Evolutionary conservation across 2,888 invertebrate species (phyloP), one percentile per base, ranked within the genome.

Genomic region (Helleia helle): DNA sequence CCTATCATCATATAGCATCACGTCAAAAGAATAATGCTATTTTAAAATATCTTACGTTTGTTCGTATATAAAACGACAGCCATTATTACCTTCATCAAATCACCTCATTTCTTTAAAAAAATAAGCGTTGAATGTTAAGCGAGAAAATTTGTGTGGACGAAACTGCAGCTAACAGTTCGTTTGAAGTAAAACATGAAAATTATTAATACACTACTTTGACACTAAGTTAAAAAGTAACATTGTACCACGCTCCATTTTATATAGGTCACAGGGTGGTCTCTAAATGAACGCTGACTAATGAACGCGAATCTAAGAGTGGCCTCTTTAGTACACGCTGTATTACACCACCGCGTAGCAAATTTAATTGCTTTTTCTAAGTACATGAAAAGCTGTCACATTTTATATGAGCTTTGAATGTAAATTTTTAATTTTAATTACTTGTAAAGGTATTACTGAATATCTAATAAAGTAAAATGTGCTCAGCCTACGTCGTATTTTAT

Each of bases 271-370:
- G 56, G 45, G 48, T 50, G 49, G 52, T 49, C 48, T 55, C 51
- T 48, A 59, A 56, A 56, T 53, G 55, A 55, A 52, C 51, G 58
- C 48, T 42, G 52, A 53, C 55, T 56, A 59, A 59, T 59, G 55
- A 59, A 58, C 49, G 46, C 49, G 49, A 52, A 51, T 54, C 52
- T 54, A 51, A 52, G 50, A 53, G 56, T 52, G 48, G 52, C 45
- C 51, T 46, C 46, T 51, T 54, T 39, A 24, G 53, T 55, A 47
- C 38, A 48, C 48, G 36, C 43, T 46, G 44, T 50, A 42, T 43
- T 46, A 39, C 39, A 39, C 39, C 39, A 36, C 41, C 41, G 44
- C 40, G 38, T 39, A 47, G 40, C 49, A 36, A 42, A 43, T 40
- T 50, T 49, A 50, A 50, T 50, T 50, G 50, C 46, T 46, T 50